Evolutionary conservation across 2,797 vertebrate species (phyloP).

Genomic region (Chaetophractus vellerosus): DNA sequence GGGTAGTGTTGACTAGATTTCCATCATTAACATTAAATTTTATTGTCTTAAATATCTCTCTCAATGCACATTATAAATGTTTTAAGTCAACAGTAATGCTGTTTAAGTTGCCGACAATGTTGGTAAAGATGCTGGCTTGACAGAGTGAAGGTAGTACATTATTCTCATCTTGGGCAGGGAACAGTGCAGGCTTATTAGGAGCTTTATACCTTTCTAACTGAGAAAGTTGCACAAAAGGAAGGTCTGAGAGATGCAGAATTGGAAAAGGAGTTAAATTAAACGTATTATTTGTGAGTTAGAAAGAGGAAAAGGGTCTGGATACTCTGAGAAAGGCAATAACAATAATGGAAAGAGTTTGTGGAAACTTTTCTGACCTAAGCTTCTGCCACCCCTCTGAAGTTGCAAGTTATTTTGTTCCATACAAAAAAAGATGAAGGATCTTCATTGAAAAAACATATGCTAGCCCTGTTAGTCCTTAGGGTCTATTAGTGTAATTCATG

Average conservation of each 20-base stretch:
- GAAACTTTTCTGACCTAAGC: neutral
- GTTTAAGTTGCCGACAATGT: neutral
- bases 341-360: neutral
- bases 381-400: neutral
- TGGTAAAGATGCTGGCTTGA: conserved; percentile 1
- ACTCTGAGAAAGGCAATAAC: neutral
- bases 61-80: conserved; percentile 8
- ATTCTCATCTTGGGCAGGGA: neutral
- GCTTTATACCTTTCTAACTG: conserved; percentile 26
- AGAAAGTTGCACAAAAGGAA: neutral
- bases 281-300: neutral
- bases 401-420: neutral
- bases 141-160: neutral
- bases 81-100: conserved; percentile 48
- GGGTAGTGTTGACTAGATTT: conserved; percentile 1
- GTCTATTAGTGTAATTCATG: neutral
- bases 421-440: neutral
- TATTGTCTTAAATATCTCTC: conserved; percentile 47
- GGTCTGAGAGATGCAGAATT: neutral
- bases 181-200: neutral
- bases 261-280: neutral
- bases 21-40: conserved; percentile 58
- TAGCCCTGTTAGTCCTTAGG: neutral
- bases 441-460: neutral
- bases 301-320: neutral